Evolutionary conservation across 2,797 vertebrate species (phyloP).

Genomic region (Aulostomus chinensis): DNA sequence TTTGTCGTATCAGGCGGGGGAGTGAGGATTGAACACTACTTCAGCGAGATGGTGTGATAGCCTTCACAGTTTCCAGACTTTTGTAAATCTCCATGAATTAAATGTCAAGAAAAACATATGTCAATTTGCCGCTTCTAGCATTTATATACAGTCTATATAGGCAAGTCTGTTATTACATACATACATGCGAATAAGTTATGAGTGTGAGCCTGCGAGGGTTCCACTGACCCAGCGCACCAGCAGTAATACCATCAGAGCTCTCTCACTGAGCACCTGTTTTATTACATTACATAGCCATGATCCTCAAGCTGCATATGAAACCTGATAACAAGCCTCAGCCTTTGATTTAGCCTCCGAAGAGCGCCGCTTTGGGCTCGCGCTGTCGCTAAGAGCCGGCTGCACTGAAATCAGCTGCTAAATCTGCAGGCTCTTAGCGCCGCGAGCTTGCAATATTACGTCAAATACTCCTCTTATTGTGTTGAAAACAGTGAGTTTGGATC

Average conservation of each 20-base stretch:
- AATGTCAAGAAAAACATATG: constrained; percentile 10
- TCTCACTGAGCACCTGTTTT: constrained; percentile 60
- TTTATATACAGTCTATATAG: not conserved
- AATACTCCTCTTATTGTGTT: constrained; percentile 14
- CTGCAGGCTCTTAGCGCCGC: constrained; percentile 37
- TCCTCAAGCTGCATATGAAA: constrained; percentile 73
- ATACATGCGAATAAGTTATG: constrained; percentile 51
- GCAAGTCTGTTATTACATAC: constrained; percentile 23
- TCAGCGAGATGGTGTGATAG: constrained; percentile 37
- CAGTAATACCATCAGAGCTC: constrained; percentile 56
- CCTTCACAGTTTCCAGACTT: constrained; percentile 42
- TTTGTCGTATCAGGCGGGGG: constrained; percentile 41
- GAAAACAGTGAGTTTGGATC: not conserved
- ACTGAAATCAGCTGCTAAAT: constrained; percentile 46
- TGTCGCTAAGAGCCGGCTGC: constrained; percentile 29
- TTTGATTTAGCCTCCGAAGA: constrained; percentile 63
- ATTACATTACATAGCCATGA: constrained; percentile 60
- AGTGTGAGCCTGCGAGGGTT: constrained; percentile 31
- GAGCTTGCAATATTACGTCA: constrained; percentile 23
- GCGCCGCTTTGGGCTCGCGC: constrained; percentile 32
- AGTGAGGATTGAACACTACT: constrained; percentile 44
- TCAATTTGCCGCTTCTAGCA: not conserved
- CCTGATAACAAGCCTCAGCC: constrained; percentile 60
- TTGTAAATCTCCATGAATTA: constrained; percentile 35
- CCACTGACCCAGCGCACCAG: constrained; percentile 51